These are phyloP conservation scores for Podiceps cristatus DNA, from an alignment of 2,113 vertebrate genomes.

Conservation along the genomic window DNA sequence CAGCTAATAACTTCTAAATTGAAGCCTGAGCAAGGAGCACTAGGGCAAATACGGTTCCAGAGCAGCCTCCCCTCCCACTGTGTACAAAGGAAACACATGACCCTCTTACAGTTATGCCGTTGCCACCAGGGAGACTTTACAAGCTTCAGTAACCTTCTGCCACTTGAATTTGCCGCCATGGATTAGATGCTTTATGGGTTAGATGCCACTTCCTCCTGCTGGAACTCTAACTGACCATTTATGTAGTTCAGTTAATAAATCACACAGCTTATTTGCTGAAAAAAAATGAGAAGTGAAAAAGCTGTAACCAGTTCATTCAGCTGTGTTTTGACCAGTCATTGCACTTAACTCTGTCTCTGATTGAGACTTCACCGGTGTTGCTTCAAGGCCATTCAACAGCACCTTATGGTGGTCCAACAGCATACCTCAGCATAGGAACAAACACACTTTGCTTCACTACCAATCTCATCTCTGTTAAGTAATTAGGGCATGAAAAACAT, in stretches of 20 bases:
- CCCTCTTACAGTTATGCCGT: neutral
- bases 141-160: neutral
- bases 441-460: neutral
- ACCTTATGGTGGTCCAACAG: neutral
- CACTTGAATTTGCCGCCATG: fast-evolving
- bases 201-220: neutral
- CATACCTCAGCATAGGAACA: neutral
- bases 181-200: neutral
- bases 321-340: neutral
- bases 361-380: neutral
- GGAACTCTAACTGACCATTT: neutral
- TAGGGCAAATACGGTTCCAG: neutral
- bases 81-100: neutral
- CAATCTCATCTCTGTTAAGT: neutral
- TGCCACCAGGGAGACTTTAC: neutral
- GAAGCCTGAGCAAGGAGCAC: neutral
- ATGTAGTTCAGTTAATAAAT: neutral
- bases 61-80: neutral
- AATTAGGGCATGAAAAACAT: conserved; percentile 8
- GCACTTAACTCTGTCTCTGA: neutral
- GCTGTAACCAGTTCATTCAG: neutral
- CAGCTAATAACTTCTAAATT: neutral
- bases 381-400: neutral
- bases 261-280: neutral
- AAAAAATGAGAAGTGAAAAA: neutral